Evolutionary conservation across 2,113 vertebrate species (phyloP).

Genomic region (Willisornis vidua): DNA sequence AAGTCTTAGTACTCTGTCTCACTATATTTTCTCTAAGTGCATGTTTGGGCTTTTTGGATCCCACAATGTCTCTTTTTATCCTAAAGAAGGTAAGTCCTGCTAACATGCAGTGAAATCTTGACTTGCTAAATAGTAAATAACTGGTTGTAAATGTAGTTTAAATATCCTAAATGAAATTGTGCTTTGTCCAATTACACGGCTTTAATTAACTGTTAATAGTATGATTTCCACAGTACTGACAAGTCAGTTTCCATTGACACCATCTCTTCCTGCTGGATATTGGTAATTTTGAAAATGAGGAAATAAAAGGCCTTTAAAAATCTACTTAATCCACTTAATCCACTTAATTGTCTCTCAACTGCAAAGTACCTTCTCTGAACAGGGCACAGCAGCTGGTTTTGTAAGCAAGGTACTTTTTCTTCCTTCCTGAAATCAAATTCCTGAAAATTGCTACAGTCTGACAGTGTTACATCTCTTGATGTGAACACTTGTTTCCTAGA

Average conservation of each 20-base stretch:
- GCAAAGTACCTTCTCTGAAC: not conserved
- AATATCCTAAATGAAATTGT: not conserved
- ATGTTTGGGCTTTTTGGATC: conserved; percentile 89
- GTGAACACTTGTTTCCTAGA: fast-evolving
- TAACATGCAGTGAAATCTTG: not conserved
- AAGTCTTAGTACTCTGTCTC: conserved; percentile 83
- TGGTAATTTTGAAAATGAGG: not conserved
- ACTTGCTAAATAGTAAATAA: not conserved
- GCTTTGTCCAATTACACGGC: not conserved
- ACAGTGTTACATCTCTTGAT: not conserved
- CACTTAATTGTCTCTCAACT: not conserved
- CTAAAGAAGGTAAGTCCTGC: conserved; percentile 79
- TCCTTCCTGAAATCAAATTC: not conserved
- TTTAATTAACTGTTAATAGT: not conserved
- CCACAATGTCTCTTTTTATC: conserved; percentile 90
- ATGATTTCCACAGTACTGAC: not conserved
- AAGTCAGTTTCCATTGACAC: not conserved
- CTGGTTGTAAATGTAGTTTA: not conserved
- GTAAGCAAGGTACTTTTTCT: not conserved
- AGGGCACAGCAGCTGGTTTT: not conserved
- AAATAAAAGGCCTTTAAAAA: not conserved
- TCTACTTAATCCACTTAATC: too few species aligned
- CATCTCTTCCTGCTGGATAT: not conserved
- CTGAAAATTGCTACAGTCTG: not conserved
- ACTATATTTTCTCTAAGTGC: conserved; percentile 84